These are phyloP conservation scores for Falco columbarius DNA, from an alignment of 2,797 vertebrate genomes.

Conservation along the genomic window DNA sequence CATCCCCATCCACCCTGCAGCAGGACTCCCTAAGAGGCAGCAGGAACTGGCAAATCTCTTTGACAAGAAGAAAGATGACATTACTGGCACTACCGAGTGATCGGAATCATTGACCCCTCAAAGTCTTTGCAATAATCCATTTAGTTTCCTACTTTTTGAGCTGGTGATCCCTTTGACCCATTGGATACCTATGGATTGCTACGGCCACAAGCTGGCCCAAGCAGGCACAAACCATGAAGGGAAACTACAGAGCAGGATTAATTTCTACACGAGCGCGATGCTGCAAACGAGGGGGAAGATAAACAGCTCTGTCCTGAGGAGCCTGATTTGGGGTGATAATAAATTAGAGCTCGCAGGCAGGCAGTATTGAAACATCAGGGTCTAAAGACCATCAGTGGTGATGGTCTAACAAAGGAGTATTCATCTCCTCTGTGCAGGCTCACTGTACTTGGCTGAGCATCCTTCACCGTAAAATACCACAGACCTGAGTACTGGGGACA, in stretches of 20 bases:
- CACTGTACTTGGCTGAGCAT: conserved; percentile 23
- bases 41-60: not conserved
- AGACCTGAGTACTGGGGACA: conserved; percentile 14
- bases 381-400: not conserved
- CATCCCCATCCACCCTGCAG: too few species aligned
- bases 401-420: conserved; percentile 47
- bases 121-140: not conserved
- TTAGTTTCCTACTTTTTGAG: not conserved
- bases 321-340: conserved; percentile 35
- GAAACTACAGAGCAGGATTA: not conserved
- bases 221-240: not conserved
- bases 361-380: conserved; percentile 41
- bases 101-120: accelerated
- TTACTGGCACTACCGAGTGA: not conserved
- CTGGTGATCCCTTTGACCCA: not conserved
- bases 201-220: not conserved
- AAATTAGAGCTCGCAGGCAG: conserved; percentile 25
- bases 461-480: conserved; percentile 20
- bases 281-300: not conserved
- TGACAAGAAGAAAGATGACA: not conserved
- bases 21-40: not conserved
- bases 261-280: not conserved
- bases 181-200: not conserved
- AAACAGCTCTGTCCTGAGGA: conserved; percentile 17
- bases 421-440: conserved; percentile 19